Base-by-base conservation (phyloP, 2,888 invertebrate species). In the Philereme transversata region DNA sequence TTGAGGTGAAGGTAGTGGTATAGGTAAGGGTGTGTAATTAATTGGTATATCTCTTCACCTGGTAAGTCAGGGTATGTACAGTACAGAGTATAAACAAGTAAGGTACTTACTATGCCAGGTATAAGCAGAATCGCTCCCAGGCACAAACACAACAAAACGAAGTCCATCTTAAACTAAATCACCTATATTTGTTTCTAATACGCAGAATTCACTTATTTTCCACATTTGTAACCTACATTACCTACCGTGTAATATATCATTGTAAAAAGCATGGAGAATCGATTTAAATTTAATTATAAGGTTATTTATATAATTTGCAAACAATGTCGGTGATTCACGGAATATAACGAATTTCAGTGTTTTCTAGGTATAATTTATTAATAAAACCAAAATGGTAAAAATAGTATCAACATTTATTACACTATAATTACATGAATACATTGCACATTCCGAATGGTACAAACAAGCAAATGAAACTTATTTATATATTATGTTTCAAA, bases 371-470 rank as follows among this genome's bases (percentile, higher is more conserved):
- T 54, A 41, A 59, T 22, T 40, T 51, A 53, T 44, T 22, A 49
- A 51, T 44, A 51, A 51, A 54, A 51, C 44, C 7, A 50, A 11
- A 4, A 45, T 22, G 10, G 47, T 53, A 10, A 56, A 56, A 47
- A 62, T 47, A 49, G 35, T 44, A 11, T 51, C 36, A 60, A 65
- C 54, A 57, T 65, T 65, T 65, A 65, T 54, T 56, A 46, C n/a
- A 51, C n/a, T 43, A 45, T 45, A 60, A 50, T 53, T 36, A 64
- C 49, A 57, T 5, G 43, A 49, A 8, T 52, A 54, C 45, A 60
- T 59, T 59, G 43, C 55, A 61, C 58, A 50, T 43, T 61, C 34
- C 33, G 36, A 54, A 52, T 38, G 43, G 33, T 45, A 49, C 9
- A 52, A 41, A 45, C n/a, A 50, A 51, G 41, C n/a, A 50, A 55